Percentiles rank a stretch among this genome's conserved stretches.
Conservation (phyloP, 1,140 invertebrate species). For the Lordiphosa collinella region DNA sequence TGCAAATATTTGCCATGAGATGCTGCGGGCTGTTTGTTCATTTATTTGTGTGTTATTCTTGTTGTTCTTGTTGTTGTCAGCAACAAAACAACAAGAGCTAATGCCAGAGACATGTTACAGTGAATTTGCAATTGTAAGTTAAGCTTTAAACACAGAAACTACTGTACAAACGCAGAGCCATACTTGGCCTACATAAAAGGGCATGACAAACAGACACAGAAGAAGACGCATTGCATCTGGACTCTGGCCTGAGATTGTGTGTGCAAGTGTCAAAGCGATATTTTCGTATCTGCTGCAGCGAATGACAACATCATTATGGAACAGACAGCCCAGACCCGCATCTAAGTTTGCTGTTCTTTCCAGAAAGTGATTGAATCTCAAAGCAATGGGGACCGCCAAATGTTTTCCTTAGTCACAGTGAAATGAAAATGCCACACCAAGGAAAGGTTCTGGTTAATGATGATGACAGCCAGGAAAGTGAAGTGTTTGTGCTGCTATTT, state of each 20-base stretch:
- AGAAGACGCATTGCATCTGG: background rate
- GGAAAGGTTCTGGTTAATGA: background rate
- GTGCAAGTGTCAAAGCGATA: too few relatives aligned
- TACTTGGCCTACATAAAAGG: constrained; percentile 4
- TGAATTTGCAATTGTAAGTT: background rate
- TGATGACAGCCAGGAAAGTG: constrained; percentile 1
- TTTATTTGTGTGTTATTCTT: constrained; percentile 4
- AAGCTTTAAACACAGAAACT: background rate
- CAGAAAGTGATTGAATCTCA: constrained; percentile 6
- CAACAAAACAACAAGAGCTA: background rate
- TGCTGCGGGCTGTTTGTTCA: constrained; percentile 3
- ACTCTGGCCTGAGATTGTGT: too few relatives aligned
- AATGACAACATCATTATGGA: background rate
- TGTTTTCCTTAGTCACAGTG: background rate
- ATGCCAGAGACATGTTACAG: background rate
- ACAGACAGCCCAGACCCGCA: background rate
- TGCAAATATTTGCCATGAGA: constrained; percentile 28
- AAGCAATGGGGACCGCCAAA: background rate
- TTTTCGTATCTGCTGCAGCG: background rate
- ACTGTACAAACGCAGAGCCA: background rate
- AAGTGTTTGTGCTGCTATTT: constrained; percentile 14
- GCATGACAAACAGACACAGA: constrained; percentile 1
- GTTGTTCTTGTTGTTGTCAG: constrained; percentile 1
- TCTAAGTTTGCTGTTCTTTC: background rate
- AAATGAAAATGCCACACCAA: too few relatives aligned